phyloP scores from a whole-genome alignment of 2,113 vertebrate species.

The Amphiprion percula region DNA sequence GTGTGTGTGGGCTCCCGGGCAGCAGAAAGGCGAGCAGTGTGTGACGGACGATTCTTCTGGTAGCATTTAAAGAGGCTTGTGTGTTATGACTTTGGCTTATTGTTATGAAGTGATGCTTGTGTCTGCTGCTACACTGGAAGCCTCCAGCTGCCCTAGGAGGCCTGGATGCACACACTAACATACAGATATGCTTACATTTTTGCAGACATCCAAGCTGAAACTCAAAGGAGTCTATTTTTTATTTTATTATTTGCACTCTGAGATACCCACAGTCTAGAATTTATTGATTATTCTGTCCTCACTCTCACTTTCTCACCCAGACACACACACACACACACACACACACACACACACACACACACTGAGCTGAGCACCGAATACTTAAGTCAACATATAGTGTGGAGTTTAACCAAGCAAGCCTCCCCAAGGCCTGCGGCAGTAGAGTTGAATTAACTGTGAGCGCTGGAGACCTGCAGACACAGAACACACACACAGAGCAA shows the following conservation, averaged over 20 bases:
- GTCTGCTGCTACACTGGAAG: neutral
- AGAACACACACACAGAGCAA: constrained; percentile 1
- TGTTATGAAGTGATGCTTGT: constrained; percentile 21
- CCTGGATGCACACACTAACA: neutral
- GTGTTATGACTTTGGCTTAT: constrained; percentile 45
- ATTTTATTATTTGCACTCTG: neutral
- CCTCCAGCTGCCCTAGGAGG: neutral
- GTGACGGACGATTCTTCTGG: constrained; percentile 23
- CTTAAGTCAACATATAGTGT: constrained; percentile 52
- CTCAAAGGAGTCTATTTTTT: neutral
- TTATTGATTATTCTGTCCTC: neutral
- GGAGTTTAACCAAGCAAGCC: constrained; percentile 47
- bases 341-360: neutral
- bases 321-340: neutral
- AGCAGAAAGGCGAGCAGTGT: neutral
- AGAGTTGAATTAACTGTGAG: constrained; percentile 42
- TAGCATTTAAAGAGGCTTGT: constrained; percentile 67
- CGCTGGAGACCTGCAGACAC: constrained; percentile 38
- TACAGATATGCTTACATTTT: neutral
- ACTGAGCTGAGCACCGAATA: neutral
- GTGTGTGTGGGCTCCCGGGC: neutral
- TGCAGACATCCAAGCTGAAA: neutral
- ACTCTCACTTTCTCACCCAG: neutral
- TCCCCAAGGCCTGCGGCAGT: constrained; percentile 39
- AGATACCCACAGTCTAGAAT: neutral